phyloP scores from a whole-genome alignment of 2,113 vertebrate genomes.

The Ginglymostoma cirratum region DNA sequence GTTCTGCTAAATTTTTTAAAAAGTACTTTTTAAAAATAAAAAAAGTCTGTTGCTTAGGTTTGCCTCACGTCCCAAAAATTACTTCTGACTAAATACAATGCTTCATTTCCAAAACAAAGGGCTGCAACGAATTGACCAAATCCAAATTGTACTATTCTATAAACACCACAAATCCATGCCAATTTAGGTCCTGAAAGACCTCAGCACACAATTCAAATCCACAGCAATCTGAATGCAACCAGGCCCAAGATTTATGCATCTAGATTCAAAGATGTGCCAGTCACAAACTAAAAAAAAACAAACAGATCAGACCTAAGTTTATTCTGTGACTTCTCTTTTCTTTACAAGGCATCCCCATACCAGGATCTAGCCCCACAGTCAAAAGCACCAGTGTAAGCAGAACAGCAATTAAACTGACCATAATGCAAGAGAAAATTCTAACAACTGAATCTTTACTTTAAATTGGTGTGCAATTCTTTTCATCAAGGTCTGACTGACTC shows the following conservation, averaged over 20 bases:
- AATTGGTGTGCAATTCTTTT: neutral
- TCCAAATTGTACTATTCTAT: neutral
- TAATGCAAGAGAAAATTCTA: neutral
- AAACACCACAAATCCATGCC: neutral
- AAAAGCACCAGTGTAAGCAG: constrained; percentile 2
- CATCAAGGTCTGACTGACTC: too few species aligned
- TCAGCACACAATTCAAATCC: neutral
- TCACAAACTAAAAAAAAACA: neutral
- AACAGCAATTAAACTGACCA: neutral
- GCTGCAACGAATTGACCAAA: neutral
- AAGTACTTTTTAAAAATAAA: neutral
- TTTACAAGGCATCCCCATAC: neutral
- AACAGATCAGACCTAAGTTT: neutral
- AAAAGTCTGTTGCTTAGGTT: neutral
- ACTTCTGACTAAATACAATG: neutral
- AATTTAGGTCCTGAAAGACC: neutral
- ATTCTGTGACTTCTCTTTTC: neutral
- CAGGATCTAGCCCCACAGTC: neutral
- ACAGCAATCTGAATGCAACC: neutral
- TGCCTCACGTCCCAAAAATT: neutral
- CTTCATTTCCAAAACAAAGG: neutral
- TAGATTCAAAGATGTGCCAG: neutral
- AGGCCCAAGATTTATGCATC: neutral
- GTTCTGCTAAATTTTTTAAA: neutral
- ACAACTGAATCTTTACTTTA: neutral